Evolutionary conservation across 2,113 vertebrate genomes (phyloP), one percentile per base, ranked within the genome.

Genomic region (Tupaia chinensis): DNA sequence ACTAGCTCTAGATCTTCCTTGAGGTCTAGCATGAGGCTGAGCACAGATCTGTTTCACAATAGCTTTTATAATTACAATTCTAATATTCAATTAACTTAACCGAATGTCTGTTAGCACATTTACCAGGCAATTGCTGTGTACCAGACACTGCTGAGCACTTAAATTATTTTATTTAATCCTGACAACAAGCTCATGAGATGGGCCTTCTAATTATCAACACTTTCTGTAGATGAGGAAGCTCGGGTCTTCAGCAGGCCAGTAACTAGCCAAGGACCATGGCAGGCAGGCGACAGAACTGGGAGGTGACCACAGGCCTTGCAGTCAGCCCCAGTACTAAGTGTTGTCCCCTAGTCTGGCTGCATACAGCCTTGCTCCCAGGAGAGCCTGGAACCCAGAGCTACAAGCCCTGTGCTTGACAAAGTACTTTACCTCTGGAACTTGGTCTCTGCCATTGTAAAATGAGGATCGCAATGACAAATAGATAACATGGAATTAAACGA

Each of bases 61-160:
- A 53, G 93, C 78, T 96, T 95, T 96, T 92, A 96, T 32, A 85
- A 94, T 84, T 96, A 76, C n/a, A 91, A 87, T 78, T 94, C 86
- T 65, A 81, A 81, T 81, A 96, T 89, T 95, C 53, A 96, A 98
- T 98, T 98, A 96, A 82, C 74, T 9, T 95, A 96, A 97, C 44
- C 94, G 89, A 86, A 93, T 82, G 78, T 76, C 95, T 93, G 61
- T 93, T 93, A 60, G 34, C 87, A 63, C 70, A 89, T 82, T 95
- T 95, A 82, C 85, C 86, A 96, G 96, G 79, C 93, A 94, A 65
- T 98, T 91, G 68, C 63, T 83, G 58, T 68, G 86, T 34, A 73
- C 89, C 93, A 97, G 96, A 93, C 94, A 80, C 56, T 20, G 65
- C 79, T 97, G 66, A 83, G 83, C 84, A 97, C 84, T 95, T 97